Evolutionary conservation across 2,797 vertebrate genomes (phyloP).

Genomic region (Sebastes steindachneri): DNA sequence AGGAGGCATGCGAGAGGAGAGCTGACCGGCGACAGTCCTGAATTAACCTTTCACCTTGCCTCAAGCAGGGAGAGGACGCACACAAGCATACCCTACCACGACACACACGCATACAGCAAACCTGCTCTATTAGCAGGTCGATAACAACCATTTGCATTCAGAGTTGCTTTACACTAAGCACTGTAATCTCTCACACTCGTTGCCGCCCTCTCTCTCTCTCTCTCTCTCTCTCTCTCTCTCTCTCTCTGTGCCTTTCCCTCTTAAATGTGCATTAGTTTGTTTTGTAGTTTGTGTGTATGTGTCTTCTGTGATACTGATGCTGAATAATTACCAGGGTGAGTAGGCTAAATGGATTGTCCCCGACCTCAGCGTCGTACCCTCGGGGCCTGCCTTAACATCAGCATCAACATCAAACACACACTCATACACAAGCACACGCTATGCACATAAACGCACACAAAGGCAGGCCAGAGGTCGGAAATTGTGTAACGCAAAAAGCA

Average conservation of each 20-base stretch:
- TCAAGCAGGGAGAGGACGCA: slow-evolving; percentile 15
- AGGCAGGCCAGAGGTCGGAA: slow-evolving; percentile 30
- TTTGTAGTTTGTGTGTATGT: slow-evolving; percentile 42
- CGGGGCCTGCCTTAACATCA: slow-evolving; percentile 29
- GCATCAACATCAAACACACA: slow-evolving; percentile 30
- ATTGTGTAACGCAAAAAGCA: slow-evolving; percentile 13
- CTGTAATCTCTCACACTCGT: slow-evolving; percentile 35
- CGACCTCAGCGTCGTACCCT: slow-evolving; percentile 46
- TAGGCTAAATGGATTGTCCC: slow-evolving; percentile 71
- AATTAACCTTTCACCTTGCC: slow-evolving; percentile 65
- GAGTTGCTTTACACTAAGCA: slow-evolving; percentile 36
- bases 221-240: not conserved
- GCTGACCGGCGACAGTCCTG: slow-evolving; percentile 36
- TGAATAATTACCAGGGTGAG: slow-evolving; percentile 72
- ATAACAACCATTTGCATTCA: slow-evolving; percentile 53
- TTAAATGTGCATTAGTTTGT: slow-evolving; percentile 44
- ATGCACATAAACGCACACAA: slow-evolving; percentile 26
- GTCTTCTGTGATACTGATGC: slow-evolving; percentile 57
- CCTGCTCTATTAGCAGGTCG: slow-evolving; percentile 35
- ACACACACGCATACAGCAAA: not conserved
- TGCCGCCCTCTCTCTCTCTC: not conserved
- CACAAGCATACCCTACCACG: not conserved
- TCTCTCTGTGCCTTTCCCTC: not conserved
- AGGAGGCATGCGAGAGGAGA: slow-evolving; percentile 13
- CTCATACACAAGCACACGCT: slow-evolving; percentile 7